phyloP scores from a whole-genome alignment of 2,797 vertebrate species.

The Coluber constrictor region DNA sequence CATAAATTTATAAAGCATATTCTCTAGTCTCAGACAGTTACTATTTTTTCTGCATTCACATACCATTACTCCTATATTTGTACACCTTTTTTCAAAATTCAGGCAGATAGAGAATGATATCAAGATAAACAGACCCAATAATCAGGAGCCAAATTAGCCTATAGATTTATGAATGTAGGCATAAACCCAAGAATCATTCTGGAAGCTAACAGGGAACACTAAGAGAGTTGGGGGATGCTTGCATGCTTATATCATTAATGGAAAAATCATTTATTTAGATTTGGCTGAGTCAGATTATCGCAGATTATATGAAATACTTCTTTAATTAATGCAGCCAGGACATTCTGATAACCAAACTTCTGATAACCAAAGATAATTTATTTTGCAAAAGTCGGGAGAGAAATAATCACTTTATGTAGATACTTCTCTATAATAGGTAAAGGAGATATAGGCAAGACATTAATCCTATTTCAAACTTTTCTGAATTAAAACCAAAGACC shows the following conservation, averaged over 20 bases:
- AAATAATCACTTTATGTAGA: neutral
- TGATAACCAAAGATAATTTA: neutral
- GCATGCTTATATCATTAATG: neutral
- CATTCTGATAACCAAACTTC: neutral
- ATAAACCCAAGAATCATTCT: neutral
- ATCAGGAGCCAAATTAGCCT: neutral
- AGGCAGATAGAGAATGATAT: neutral
- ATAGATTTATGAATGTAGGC: neutral
- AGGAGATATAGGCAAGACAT: neutral
- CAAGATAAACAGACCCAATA: neutral
- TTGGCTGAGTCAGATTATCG: neutral
- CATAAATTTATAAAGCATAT: neutral
- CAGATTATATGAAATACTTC: neutral
- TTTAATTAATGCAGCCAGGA: neutral
- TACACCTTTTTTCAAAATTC: neutral
- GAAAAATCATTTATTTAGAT: neutral
- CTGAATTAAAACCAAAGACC: slow-evolving; percentile 54
- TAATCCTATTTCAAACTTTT: slow-evolving; percentile 3
- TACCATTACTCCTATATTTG: neutral
- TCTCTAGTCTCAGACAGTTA: neutral
- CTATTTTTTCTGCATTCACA: neutral
- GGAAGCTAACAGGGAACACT: neutral
- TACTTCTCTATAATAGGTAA: neutral
- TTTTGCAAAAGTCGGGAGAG: neutral
- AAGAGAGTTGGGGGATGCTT: neutral